Percentiles rank a stretch among this genome's conserved stretches.
These are phyloP conservation scores for Sebastes wilsoni DNA, from an alignment of 2,797 vertebrate genomes.

Conservation along the genomic window DNA sequence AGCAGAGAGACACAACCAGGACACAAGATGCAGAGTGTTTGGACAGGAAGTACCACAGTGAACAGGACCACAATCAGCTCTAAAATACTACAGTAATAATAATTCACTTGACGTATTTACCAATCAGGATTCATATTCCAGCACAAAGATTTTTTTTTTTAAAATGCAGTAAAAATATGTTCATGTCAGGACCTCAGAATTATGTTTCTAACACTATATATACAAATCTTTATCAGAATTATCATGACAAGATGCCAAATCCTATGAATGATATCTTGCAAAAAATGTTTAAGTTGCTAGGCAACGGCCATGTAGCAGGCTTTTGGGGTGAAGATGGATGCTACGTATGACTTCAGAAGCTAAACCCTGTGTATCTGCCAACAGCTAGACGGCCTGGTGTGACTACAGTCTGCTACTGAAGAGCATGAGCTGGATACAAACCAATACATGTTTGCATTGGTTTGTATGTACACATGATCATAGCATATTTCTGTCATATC, in stretches of 20 bases:
- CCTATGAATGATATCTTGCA: not conserved
- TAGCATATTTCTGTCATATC: too few relatives aligned
- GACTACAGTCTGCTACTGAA: conserved; percentile 33
- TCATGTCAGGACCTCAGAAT: not conserved
- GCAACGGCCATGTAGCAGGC: conserved; percentile 27
- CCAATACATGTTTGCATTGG: not conserved
- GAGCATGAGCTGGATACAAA: not conserved
- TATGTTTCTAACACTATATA: not conserved
- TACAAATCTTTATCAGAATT: not conserved
- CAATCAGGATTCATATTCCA: not conserved
- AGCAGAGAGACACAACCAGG: conserved; percentile 40
- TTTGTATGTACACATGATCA: too few relatives aligned
- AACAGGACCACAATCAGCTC: not conserved
- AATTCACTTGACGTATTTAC: not conserved
- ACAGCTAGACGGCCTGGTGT: conserved; percentile 29
- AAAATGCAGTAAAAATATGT: not conserved
- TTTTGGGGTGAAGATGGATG: conserved; percentile 25
- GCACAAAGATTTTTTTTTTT: not conserved
- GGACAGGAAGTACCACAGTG: not conserved
- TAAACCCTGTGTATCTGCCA: conserved; percentile 42
- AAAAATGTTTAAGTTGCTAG: conserved; percentile 28
- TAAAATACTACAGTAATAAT: not conserved
- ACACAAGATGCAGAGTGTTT: conserved; percentile 10
- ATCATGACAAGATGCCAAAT: conserved; percentile 10
- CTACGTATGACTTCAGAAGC: conserved; percentile 29